Evolutionary conservation across 1,140 invertebrate species (phyloP).

Genomic region (Lordiphosa collinella): DNA sequence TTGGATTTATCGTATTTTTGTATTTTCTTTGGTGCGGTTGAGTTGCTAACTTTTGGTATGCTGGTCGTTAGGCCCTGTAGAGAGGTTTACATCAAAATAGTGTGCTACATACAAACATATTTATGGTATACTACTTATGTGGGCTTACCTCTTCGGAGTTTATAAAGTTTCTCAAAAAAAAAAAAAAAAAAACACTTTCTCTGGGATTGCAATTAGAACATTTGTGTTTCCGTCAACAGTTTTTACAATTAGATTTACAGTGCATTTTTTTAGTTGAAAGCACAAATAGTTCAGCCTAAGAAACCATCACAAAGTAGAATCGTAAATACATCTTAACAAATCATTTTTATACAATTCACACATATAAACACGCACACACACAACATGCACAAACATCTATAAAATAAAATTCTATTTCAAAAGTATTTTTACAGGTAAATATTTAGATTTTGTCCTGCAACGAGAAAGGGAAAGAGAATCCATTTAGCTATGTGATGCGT

Average conservation of each 20-base stretch:
- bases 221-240: conserved; percentile 57
- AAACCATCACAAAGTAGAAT: conserved; percentile 76
- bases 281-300: conserved; percentile 73
- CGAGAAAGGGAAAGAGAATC: conserved; percentile 20
- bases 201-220: conserved; percentile 52
- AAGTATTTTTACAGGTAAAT: conserved; percentile 48
- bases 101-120: conserved; percentile 23
- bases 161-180: conserved; percentile 47
- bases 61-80: conserved; percentile 68
- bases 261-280: conserved; percentile 28
- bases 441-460: conserved; percentile 22
- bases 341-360: conserved; percentile 34
- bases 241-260: conserved; percentile 63
- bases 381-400: conserved; percentile 13
- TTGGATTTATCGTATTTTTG: conserved; percentile 10
- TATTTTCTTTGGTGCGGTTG: conserved; percentile 51
- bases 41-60: conserved; percentile 41
- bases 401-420: conserved; percentile 28
- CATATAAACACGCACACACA: conserved; percentile 14
- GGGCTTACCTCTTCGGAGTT: conserved; percentile 28
- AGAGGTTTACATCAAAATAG: conserved; percentile 42
- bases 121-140: conserved; percentile 31
- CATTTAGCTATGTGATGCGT: conserved; percentile 12
- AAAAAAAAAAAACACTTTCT: neutral
- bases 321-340: conserved; percentile 63